These are phyloP conservation scores for Matsumyia berberina DNA, from an alignment of 2,888 invertebrate genomes.

Conservation along the genomic window DNA sequence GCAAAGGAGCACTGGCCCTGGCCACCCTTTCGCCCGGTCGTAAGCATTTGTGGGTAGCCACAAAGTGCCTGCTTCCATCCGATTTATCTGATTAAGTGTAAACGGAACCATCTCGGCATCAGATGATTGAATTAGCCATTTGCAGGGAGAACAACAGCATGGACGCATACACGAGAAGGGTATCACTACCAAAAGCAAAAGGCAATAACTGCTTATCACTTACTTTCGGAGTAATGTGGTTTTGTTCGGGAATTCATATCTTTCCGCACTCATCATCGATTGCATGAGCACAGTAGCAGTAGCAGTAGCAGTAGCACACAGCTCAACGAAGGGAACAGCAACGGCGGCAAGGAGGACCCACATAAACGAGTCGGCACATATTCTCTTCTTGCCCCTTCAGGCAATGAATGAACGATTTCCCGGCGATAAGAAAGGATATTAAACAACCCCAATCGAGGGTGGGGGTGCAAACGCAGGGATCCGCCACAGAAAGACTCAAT, in stretches of 20 bases:
- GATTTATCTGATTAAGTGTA: constrained; percentile 78
- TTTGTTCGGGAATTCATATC: constrained; percentile 77
- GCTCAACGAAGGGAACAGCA: constrained; percentile 22
- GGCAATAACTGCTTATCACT: constrained; percentile 78
- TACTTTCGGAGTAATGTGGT: constrained; percentile 78
- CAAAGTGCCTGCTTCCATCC: constrained; percentile 78
- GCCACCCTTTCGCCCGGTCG: constrained; percentile 51
- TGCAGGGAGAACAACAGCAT: constrained; percentile 77
- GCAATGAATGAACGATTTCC: constrained; percentile 76
- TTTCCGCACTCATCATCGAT: constrained; percentile 76
- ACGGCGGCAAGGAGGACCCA: constrained; percentile 64
- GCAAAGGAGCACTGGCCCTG: constrained; percentile 38
- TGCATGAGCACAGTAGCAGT: constrained; percentile 51
- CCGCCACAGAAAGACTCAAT: constrained; percentile 74
- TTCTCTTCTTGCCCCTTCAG: constrained; percentile 73
- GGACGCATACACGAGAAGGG: constrained; percentile 45
- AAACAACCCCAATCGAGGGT: constrained; percentile 70
- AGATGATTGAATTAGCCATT: constrained; percentile 83
- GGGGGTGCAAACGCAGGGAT: constrained; percentile 49
- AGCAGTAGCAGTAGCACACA: neutral
- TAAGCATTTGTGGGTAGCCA: constrained; percentile 77
- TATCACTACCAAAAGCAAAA: constrained; percentile 67
- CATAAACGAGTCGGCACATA: constrained; percentile 76
- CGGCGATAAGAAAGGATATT: constrained; percentile 76
- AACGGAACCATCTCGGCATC: constrained; percentile 78